These are phyloP conservation scores for Acanthococcus lagerstroemiae DNA, from an alignment of 2,888 invertebrate genomes.

Conservation along the genomic window DNA sequence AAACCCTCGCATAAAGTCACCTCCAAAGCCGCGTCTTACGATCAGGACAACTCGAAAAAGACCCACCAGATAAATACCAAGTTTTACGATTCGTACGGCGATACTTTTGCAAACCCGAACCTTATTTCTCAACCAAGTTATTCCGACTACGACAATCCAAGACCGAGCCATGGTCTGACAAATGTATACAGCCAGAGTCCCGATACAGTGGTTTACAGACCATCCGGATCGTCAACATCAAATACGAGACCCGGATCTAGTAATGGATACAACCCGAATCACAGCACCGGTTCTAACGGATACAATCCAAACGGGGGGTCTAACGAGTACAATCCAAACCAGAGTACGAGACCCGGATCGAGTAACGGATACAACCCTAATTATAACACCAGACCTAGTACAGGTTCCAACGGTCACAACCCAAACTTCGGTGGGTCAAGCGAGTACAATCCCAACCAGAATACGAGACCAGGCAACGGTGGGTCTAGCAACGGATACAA, in stretches of 20 bases:
- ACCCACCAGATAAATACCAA: background rate
- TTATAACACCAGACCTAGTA: background rate
- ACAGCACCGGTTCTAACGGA: too few relatives aligned
- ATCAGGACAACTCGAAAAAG: background rate
- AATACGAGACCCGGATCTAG: too few relatives aligned
- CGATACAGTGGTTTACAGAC: too few relatives aligned
- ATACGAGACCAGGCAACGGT: background rate
- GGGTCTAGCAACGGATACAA: background rate
- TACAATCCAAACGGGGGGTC: too few relatives aligned
- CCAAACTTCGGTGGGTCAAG: background rate
- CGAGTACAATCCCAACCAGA: background rate
- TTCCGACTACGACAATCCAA: too few relatives aligned
- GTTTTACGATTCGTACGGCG: background rate
- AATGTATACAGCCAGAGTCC: too few relatives aligned
- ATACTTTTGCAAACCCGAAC: background rate
- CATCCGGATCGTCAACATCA: too few relatives aligned
- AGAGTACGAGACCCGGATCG: too few relatives aligned
- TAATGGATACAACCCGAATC: too few relatives aligned
- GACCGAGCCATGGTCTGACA: too few relatives aligned
- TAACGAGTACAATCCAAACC: too few relatives aligned
- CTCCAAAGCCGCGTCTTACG: background rate
- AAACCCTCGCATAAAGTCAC: background rate
- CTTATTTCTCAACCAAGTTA: background rate
- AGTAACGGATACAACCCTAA: too few relatives aligned
- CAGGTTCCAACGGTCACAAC: background rate